Evolutionary conservation across 2,888 invertebrate species (phyloP).

Genomic region (Campoplex nolae): DNA sequence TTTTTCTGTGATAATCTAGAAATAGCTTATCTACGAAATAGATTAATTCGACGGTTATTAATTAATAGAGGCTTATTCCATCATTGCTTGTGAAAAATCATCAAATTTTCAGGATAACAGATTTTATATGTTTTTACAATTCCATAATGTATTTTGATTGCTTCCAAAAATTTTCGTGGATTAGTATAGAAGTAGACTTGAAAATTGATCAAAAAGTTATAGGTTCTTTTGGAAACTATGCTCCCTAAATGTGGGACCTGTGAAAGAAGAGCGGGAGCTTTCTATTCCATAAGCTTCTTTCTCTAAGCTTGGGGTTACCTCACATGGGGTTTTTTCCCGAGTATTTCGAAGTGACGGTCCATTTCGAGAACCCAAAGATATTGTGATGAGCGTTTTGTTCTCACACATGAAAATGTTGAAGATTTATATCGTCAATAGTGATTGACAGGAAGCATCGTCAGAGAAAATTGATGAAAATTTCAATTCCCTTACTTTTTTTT

Average conservation of each 20-base stretch:
- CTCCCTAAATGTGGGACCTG: too few species aligned
- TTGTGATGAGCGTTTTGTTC: background rate
- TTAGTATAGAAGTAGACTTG: background rate
- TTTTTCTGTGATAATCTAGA: too few species aligned
- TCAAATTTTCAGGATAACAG: background rate
- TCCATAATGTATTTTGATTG: background rate
- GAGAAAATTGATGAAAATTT: conserved; percentile 12
- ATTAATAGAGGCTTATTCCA: too few species aligned
- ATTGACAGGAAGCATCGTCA: background rate
- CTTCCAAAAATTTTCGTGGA: background rate
- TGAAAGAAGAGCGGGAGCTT: too few species aligned
- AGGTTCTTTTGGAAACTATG: background rate
- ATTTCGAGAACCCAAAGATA: background rate
- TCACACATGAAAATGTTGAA: background rate
- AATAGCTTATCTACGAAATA: background rate
- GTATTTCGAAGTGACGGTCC: background rate
- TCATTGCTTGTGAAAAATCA: background rate
- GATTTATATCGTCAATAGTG: background rate
- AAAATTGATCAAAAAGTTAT: background rate
- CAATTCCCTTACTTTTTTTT: background rate
- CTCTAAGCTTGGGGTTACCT: background rate
- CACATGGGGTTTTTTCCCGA: background rate
- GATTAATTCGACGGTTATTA: too few species aligned
- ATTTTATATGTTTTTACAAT: background rate
- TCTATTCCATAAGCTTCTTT: too few species aligned